Base-by-base conservation (phyloP, 2,113 vertebrate species). In the Argyrosomus japonicus region DNA sequence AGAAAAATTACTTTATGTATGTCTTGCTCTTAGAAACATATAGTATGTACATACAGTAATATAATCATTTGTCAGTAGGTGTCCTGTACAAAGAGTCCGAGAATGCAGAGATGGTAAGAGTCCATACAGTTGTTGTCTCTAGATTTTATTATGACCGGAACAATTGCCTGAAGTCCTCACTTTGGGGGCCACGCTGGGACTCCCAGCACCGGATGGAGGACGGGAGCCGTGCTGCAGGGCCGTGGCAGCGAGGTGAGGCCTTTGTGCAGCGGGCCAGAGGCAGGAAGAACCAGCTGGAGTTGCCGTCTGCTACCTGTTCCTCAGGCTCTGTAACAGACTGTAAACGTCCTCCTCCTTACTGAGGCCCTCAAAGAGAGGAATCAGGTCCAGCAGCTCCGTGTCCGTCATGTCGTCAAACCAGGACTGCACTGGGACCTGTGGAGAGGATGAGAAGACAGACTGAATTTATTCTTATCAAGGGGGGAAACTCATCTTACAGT, bases 351-450 rank as follows among this genome's bases (percentile, higher is more conserved):
- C 97, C 89, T 99, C 98, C 86, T 94, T 96, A 94, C 97, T 98
- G 89, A 99, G 95, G 87, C 96, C 97, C 95, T 99, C 98, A 56
- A 99, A 98, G 93, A 99, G 95, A 71, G 98, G 98, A 90, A 99
- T 97, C 90, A 99, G 96, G 86, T 99, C 98, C 94, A 98, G 95
- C 93, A 99, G 96, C 94, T 99, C 98, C 0, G 96, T 99, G 95
- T 99, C 98, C 0, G 96, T 94, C 97, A 99, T 97, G 96, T 99
- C 97, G 63, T 99, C 98, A 81, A 99, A 99, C 98, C 98, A 99
- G 83, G 98, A 99, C 94, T 99, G 97, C 88, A 99, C 98, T 36
- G 98, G 98, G 85, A 99, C 98, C 98, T 99, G 93, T 15, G 48
- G 62, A 74, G 65, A 53, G 45, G 54, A 64, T 17, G 23, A 14